Base-by-base conservation (phyloP, 2,888 invertebrate species). In the Congeria kusceri region DNA sequence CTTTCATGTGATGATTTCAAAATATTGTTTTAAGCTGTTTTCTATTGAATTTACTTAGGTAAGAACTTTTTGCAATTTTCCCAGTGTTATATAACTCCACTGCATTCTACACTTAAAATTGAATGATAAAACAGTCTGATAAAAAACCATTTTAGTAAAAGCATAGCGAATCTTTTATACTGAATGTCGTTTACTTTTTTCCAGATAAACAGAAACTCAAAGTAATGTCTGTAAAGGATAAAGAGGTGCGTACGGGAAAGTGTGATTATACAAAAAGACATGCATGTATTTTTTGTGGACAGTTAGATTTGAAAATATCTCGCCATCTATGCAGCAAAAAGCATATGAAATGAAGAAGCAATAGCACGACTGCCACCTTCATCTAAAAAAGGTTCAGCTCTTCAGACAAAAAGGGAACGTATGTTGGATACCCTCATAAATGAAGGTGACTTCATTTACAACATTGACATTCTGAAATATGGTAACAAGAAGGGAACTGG, bases 391-490 rank as follows among this genome's bases (percentile, higher is more conserved):
- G 27, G 57, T 11, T 46, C 23, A 20, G 44, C 5, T 0, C 18
- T 28, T 57, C 46, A 58, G 27, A 13, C 18, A 58, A 13, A 67
- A 20, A 28, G 75, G 25, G 65, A 69, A 64, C 27, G 25, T 5
- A 28, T 46, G 13, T 29, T 75, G 23, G 63, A 75, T 64, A 18
- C 29, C 15, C 47, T 75, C 13, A 32, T 63, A 47, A 75, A 75
- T 75, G 58, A 69, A 49, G 75, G 75, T 1, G 75, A 75, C 32
- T 75, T 75, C 64, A 28, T 75, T 15, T 53, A 67, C 29, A 75
- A 69, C 28, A 47, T 69, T 15, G 69, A 64, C 11, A 39, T 69
- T 15, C 32, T 69, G n/a, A 69, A 75, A 64, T 23, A 7, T 49
- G 23, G 11, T 7, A n/a, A 23, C 9, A 46, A 32, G 29, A 25